Evolutionary conservation across 2,797 vertebrate genomes (phyloP), one percentile per base, ranked within the genome.

Genomic region (Cygnus olor): DNA sequence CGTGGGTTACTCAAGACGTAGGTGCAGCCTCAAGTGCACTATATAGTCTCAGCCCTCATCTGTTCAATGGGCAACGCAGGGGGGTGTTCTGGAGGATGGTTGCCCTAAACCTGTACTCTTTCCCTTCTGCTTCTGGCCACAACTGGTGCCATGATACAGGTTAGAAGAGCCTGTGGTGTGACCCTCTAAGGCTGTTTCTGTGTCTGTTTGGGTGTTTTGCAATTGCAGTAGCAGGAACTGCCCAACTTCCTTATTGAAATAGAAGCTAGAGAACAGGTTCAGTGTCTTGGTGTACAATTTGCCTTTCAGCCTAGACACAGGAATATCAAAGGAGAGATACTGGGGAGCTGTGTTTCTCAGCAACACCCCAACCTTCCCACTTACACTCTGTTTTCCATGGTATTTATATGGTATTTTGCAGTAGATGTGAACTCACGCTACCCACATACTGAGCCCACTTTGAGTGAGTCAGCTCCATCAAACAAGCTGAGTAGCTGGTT

Each of bases 391-490:
- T 90, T 95, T 95, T 87, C 84, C 69, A 19, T 51, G 72, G 86
- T 87, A 96, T 95, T 93, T 96, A 42, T 78, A 47, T 74, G 88
- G 57, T 93, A 90, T 95, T 97, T 95, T 42, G 3, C 92, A 93
- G 90, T 49, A 92, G 61, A 95, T 96, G 53, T 85, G 86, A 97
- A 95, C 87, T 93, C 65, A 14, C 54, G 94, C 95, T 95, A 58
- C 96, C 96, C 87, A 97, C 96, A 70, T 92, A 83, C 87, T 56
- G 69, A 97, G 94, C 95, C 94, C 90, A 96, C 95, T 95, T 92
- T 47, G 85, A 91, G 72, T 97, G 95, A 97, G 95, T 97, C 96
- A 97, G 86, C 78, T 95, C 74, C 78, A 78, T 93, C 94, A 87
- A 89, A 82, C n/a, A 49, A 85, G 93, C 70, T 57, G 71, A 94